A percentile compares a stretch with the other conserved stretches of the same genome.
Conservation (phyloP, 1,140 invertebrate genomes). For the Cydia pomonella region DNA sequence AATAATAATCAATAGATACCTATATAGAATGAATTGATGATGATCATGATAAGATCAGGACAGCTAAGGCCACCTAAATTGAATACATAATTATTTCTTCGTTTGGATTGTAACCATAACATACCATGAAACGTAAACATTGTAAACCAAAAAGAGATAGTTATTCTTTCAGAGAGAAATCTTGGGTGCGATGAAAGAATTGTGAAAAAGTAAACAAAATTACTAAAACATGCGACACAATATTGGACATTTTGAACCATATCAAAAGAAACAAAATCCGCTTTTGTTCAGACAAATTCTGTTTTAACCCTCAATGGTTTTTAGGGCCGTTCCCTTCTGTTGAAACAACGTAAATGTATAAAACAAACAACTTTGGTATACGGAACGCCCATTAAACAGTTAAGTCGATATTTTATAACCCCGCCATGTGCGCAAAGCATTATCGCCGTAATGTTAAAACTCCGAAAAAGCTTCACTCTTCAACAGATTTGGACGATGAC, state of each 20-base stretch:
- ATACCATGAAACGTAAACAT: too few relatives aligned
- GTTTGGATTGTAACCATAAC: too few relatives aligned
- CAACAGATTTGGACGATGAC: background rate
- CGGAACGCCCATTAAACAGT: constrained; percentile 23
- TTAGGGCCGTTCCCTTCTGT: constrained; percentile 32
- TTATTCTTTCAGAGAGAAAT: too few relatives aligned
- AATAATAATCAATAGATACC: too few relatives aligned
- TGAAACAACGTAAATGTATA: constrained; percentile 31
- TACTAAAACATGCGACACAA: too few relatives aligned
- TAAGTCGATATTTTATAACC: constrained; percentile 31
- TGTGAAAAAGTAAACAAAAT: too few relatives aligned
- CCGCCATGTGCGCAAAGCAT: constrained; percentile 29
- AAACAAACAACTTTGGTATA: constrained; percentile 24
- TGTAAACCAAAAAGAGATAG: too few relatives aligned
- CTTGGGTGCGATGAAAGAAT: too few relatives aligned
- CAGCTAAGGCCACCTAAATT: too few relatives aligned
- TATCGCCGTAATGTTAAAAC: constrained; percentile 12
- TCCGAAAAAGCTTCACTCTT: constrained; percentile 7
- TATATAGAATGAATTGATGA: too few relatives aligned
- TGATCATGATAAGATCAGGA: too few relatives aligned
- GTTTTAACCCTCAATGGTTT: constrained; percentile 18
- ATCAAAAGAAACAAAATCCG: constrained; percentile 2
- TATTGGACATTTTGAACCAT: background rate
- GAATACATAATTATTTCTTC: too few relatives aligned
- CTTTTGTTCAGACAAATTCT: constrained; percentile 11